Conservation (phyloP, 2,888 invertebrate genomes). For the Phyllotreta cruciferae region DNA sequence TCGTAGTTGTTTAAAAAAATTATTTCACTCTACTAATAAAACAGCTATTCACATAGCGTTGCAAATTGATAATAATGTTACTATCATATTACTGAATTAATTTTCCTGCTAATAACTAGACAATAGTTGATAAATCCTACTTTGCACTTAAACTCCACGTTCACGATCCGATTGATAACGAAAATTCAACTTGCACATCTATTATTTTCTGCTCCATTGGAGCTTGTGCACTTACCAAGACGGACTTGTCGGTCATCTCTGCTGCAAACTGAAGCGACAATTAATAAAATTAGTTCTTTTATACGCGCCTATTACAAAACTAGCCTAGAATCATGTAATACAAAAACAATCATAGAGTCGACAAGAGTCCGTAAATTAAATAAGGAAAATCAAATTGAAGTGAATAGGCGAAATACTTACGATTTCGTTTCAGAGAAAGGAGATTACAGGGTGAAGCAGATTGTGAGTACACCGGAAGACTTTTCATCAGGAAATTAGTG, state of each 20-base stretch:
- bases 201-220: not conserved
- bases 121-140: no score
- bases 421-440: constrained; percentile 4
- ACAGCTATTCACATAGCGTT: no score
- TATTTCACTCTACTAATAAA: no score
- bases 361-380: constrained; percentile 10
- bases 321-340: constrained; percentile 4
- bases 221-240: constrained; percentile 13
- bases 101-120: no score
- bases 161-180: no score
- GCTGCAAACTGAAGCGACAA: constrained; percentile 2
- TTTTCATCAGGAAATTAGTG: no score
- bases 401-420: not conserved
- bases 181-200: no score
- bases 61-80: no score
- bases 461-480: not conserved
- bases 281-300: constrained; percentile 21
- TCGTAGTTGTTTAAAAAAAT: no score
- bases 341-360: constrained; percentile 5
- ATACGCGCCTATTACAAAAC: constrained; percentile 13
- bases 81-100: no score
- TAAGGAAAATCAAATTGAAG: constrained; percentile 13
- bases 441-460: not conserved
- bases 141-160: no score
- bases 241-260: constrained; percentile 6